Base-by-base conservation (phyloP, 2,113 vertebrate species). In the Lamprotornis superbus region DNA sequence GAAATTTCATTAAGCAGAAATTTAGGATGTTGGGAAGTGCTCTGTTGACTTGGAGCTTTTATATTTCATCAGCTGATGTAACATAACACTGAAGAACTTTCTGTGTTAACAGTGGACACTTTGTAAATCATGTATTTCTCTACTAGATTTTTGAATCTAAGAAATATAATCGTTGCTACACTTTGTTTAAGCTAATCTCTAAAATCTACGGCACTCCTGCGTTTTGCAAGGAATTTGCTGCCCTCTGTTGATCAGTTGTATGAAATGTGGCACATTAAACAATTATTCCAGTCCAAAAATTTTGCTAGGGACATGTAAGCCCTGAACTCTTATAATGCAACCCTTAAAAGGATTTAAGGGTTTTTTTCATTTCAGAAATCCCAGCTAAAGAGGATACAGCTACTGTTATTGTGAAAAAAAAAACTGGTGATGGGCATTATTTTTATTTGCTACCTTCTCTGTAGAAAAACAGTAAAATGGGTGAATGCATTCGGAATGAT, bases 181-280 rank as follows among this genome's bases (percentile, higher is more conserved):
- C 10, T 33, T 86, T 40, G 37, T 57, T 47, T 12, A 53, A 63
- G 1, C 5, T 5, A 11, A 44, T 39, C 23, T 14, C 39, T 24
- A 8, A 17, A 9, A 64, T 12, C 64, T 3, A 0, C 0, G 5
- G 8, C 25, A 2, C 8, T 15, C 15, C 35, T 27, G 60, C 3
- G 13, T 60, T 96, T 96, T 87, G 35, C 56, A 94, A 33, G 80
- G 93, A 87, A 87, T 93, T 89, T 97, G 95, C 94, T 96, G 95
- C 95, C 96, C 95, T 90, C 96, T 97, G 49, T 92, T 87, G 96
- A 49, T 71, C 40, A 9, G 0, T 44, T 75, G 12, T 44, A 6
- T 64, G 79, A 57, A 68, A 53, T 4, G 16, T 20, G 68, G 44
- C 14, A 4, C 22, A 10, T 2, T 23, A 39, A 90, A 55, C 15